These are phyloP conservation scores for Drosophila saltans DNA, from an alignment of 1,140 invertebrate species.

Conservation along the genomic window DNA sequence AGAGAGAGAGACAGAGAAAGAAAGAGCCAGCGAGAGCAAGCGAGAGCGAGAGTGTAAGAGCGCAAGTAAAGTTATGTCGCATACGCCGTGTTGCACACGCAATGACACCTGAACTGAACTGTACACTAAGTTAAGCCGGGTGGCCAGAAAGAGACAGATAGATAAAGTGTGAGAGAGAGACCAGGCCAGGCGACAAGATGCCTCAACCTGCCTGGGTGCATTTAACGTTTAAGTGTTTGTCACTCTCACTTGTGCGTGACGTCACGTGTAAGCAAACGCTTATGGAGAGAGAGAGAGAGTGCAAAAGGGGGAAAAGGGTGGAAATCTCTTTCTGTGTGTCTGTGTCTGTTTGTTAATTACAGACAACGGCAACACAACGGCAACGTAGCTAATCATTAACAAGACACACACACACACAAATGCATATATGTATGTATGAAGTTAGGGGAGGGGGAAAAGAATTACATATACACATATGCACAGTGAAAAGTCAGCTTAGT, in stretches of 20 bases:
- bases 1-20: background rate
- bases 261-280: slow-evolving; percentile 49
- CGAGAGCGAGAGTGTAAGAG: background rate
- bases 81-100: slow-evolving; percentile 61
- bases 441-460: too few species aligned
- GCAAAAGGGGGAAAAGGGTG: slow-evolving; percentile 7
- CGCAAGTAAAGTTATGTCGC: slow-evolving; percentile 54
- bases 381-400: slow-evolving; percentile 49
- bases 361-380: slow-evolving; percentile 64
- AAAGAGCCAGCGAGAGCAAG: background rate
- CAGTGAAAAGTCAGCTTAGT: slow-evolving; percentile 15
- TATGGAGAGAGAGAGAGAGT: background rate
- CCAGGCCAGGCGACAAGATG: background rate
- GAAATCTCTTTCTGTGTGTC: slow-evolving; percentile 21
- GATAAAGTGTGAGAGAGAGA: background rate
- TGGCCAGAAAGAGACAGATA: background rate
- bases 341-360: slow-evolving; percentile 67
- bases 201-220: slow-evolving; percentile 55
- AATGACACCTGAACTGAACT: slow-evolving; percentile 62
- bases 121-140: background rate
- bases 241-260: slow-evolving; percentile 76
- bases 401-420: slow-evolving; percentile 16
- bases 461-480: background rate
- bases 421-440: too few species aligned
- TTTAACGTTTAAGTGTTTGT: slow-evolving; percentile 75